These are phyloP conservation scores for Coenobita brevimanus DNA, from an alignment of 1,140 invertebrate species.

Conservation along the genomic window DNA sequence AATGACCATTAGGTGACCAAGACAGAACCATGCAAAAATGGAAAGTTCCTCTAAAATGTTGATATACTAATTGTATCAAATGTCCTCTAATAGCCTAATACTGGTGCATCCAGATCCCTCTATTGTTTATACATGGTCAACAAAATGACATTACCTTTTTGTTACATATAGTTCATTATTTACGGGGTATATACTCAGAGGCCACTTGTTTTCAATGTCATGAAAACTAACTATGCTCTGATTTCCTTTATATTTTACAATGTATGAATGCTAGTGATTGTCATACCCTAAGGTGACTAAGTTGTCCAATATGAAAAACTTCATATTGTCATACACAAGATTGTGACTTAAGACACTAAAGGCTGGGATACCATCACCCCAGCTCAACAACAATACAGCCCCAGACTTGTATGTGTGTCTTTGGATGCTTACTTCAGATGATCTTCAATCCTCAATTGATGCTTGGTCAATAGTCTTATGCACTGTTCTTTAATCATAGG, in stretches of 20 bases:
- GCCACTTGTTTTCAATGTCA: constrained; percentile 21
- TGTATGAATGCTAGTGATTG: not conserved
- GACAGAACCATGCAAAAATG: too few species aligned
- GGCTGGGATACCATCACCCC: not conserved
- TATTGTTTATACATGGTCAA: too few species aligned
- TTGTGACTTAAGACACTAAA: too few species aligned
- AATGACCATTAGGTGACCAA: too few species aligned
- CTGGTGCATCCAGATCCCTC: too few species aligned
- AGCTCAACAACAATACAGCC: not conserved
- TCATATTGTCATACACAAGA: not conserved
- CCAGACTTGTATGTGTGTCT: not conserved
- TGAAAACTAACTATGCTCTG: constrained; percentile 5
- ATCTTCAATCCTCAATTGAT: not conserved
- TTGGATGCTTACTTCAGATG: not conserved
- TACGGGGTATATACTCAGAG: constrained; percentile 11
- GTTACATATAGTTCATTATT: constrained; percentile 13
- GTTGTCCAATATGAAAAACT: constrained; percentile 17
- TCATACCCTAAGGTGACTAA: constrained; percentile 11
- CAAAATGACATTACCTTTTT: constrained; percentile 1
- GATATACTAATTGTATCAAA: too few species aligned
- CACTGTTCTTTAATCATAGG: constrained; percentile 13
- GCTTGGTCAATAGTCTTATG: not conserved
- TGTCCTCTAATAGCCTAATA: too few species aligned
- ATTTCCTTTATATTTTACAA: not conserved
- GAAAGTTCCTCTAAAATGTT: too few species aligned